phyloP scores from a whole-genome alignment of 2,888 invertebrate genomes.

The Eulithis prunata region DNA sequence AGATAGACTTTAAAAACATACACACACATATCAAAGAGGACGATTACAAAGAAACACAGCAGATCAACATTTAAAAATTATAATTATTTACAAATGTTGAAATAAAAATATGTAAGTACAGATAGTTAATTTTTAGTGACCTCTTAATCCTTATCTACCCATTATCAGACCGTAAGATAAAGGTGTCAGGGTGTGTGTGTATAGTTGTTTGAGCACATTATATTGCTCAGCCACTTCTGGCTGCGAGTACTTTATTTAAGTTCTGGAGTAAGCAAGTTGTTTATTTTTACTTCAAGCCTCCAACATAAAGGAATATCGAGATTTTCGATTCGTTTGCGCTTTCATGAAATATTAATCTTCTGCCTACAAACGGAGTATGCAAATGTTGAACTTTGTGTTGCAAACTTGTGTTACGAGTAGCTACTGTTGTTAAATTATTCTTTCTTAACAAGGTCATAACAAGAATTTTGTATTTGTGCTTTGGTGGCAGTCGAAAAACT shows the following conservation, averaged over 20 bases:
- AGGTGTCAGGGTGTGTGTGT: too few relatives aligned
- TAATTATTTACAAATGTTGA: too few relatives aligned
- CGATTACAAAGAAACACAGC: too few relatives aligned
- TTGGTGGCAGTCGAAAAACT: too few relatives aligned
- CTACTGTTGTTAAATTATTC: constrained; percentile 2
- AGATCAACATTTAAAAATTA: too few relatives aligned
- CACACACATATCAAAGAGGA: too few relatives aligned
- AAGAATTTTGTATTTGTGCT: too few relatives aligned
- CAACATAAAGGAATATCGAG: constrained; percentile 58
- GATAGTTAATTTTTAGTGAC: too few relatives aligned
- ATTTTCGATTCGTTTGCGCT: constrained; percentile 59
- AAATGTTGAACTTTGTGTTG: constrained; percentile 39
- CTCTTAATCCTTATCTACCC: too few relatives aligned
- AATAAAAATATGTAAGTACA: too few relatives aligned
- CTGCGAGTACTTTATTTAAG: constrained; percentile 4
- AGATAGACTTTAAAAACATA: too few relatives aligned
- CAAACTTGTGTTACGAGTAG: constrained; percentile 6
- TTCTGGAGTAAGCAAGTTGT: constrained; percentile 11
- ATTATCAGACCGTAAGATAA: too few relatives aligned
- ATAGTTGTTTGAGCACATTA: not conserved
- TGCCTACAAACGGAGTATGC: constrained; percentile 44
- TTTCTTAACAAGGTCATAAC: not conserved
- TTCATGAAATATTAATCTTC: constrained; percentile 63
- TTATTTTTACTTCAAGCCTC: constrained; percentile 21
- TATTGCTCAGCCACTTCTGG: constrained; percentile 1